A percentile compares a stretch with the other conserved stretches of the same genome.
Evolutionary conservation across 2,888 invertebrate species (phyloP).

Genomic region (Epinotia nisella): DNA sequence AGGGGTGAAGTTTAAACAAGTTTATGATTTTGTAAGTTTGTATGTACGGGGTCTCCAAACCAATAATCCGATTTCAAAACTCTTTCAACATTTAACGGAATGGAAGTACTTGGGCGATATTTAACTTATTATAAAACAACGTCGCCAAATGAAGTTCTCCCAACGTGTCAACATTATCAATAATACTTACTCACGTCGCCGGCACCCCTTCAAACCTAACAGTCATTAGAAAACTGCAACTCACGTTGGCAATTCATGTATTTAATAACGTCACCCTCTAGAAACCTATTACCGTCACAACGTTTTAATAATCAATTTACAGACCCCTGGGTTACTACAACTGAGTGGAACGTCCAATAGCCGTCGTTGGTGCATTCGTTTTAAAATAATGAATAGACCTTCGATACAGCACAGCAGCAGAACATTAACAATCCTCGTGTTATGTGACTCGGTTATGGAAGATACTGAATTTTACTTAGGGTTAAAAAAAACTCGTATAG

Average conservation of each 20-base stretch:
- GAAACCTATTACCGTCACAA: constrained; percentile 81
- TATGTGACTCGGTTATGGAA: background rate
- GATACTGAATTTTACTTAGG: too few relatives aligned
- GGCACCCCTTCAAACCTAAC: constrained; percentile 39
- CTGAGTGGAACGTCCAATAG: constrained; percentile 21
- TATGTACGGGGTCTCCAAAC: background rate
- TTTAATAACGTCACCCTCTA: constrained; percentile 78
- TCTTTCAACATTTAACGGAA: background rate
- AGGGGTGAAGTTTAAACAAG: too few relatives aligned
- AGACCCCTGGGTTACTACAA: constrained; percentile 56
- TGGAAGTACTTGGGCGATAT: background rate
- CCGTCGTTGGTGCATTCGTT: constrained; percentile 4
- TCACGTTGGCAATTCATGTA: constrained; percentile 77
- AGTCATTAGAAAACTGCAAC: constrained; percentile 72
- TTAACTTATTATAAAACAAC: background rate
- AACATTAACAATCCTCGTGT: background rate
- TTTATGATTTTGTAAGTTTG: too few relatives aligned
- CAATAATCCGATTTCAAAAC: background rate
- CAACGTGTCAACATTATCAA: constrained; percentile 36
- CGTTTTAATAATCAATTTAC: constrained; percentile 75
- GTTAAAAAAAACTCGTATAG: too few relatives aligned
- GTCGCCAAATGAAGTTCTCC: constrained; percentile 10
- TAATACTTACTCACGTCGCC: constrained; percentile 24
- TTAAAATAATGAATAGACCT: constrained; percentile 4
- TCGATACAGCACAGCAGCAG: too few relatives aligned